Percentiles rank a stretch among this genome's conserved stretches.
These are phyloP conservation scores for Mungos mungo DNA, from an alignment of 2,113 vertebrate species.

Conservation along the genomic window DNA sequence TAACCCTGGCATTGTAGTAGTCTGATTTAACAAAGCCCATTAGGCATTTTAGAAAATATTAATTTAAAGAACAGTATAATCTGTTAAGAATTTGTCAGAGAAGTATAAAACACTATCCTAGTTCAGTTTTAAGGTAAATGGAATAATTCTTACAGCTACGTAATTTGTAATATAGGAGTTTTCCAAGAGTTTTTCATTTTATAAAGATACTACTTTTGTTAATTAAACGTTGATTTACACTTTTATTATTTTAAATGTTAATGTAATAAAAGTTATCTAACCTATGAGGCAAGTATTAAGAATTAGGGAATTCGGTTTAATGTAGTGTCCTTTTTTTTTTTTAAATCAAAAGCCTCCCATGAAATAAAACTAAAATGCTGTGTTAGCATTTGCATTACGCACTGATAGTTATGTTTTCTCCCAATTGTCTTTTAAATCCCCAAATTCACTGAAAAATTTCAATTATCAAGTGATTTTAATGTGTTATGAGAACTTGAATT, in stretches of 20 bases:
- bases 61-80: not conserved
- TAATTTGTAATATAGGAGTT: not conserved
- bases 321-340: not conserved
- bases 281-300: not conserved
- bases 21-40: not conserved
- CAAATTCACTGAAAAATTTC: not conserved
- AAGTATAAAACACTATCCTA: not conserved
- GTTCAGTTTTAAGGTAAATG: not conserved
- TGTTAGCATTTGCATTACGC: not conserved
- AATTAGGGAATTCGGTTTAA: not conserved
- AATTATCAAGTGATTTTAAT: not conserved
- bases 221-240: not conserved
- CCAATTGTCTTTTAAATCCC: not conserved
- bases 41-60: not conserved
- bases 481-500: not conserved
- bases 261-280: not conserved
- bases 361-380: not conserved
- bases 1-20: not conserved
- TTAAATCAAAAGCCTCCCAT: not conserved
- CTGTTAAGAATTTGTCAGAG: not conserved
- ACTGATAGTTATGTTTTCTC: not conserved
- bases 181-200: not conserved
- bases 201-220: not conserved
- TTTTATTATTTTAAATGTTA: not conserved
- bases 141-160: not conserved